Percentiles rank a stretch among this genome's conserved stretches.
These are phyloP conservation scores for Python bivittatus DNA, from an alignment of 2,113 vertebrate species.

Conservation along the genomic window DNA sequence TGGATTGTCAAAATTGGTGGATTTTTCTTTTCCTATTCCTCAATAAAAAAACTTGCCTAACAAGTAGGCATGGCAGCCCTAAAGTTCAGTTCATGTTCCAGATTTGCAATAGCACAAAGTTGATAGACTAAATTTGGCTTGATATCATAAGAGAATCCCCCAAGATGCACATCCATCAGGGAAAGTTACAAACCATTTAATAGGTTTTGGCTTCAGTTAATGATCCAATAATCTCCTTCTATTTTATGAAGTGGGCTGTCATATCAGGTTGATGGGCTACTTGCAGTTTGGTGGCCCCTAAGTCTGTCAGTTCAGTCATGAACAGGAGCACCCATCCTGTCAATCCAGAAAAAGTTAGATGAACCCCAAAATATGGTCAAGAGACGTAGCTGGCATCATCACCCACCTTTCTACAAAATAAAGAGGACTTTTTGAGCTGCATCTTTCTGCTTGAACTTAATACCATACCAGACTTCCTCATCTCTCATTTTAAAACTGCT, in stretches of 20 bases:
- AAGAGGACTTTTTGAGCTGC: neutral
- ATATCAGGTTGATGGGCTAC: neutral
- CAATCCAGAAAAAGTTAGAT: neutral
- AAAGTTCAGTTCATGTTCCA: neutral
- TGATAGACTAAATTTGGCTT: neutral
- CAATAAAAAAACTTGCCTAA: neutral
- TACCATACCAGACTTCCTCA: neutral
- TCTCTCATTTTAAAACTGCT: constrained; percentile 20
- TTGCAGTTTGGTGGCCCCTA: neutral
- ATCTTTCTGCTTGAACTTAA: neutral
- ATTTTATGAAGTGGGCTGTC: neutral
- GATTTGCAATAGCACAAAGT: neutral
- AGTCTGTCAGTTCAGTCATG: too few species aligned
- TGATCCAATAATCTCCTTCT: neutral
- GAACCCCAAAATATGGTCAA: neutral
- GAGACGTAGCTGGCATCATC: neutral
- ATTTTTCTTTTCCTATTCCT: neutral
- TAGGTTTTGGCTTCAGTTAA: neutral
- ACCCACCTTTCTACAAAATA: neutral
- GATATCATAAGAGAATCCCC: neutral
- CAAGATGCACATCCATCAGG: too few species aligned
- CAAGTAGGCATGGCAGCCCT: neutral
- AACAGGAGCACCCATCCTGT: neutral
- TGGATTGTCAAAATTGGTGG: neutral
- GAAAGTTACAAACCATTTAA: neutral